A percentile compares a stretch with the other conserved stretches of the same genome.
These are phyloP conservation scores for Phyllopteryx taeniolatus DNA, from an alignment of 2,113 vertebrate genomes.

Conservation along the genomic window DNA sequence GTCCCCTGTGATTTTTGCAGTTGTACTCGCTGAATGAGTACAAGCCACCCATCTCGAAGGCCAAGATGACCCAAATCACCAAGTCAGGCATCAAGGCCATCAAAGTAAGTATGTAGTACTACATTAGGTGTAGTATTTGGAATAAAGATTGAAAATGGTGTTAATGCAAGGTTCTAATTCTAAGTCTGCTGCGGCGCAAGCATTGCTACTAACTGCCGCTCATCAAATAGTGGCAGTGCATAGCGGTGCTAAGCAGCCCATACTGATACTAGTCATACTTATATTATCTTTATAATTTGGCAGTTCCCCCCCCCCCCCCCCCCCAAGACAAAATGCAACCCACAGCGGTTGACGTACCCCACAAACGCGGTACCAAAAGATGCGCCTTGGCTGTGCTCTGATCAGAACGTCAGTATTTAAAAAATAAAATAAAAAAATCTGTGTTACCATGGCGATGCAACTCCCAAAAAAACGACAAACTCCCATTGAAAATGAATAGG, in stretches of 20 bases:
- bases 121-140: constrained; percentile 33
- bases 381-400: not conserved
- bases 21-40: constrained; percentile 98
- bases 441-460: no score
- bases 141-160: constrained; percentile 14
- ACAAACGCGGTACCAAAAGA: not conserved
- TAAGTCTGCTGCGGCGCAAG: not conserved
- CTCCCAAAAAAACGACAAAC: no score
- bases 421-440: no score
- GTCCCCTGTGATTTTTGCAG: constrained; percentile 66
- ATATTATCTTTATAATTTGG: not conserved
- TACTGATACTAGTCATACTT: not conserved
- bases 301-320: not conserved
- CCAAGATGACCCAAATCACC: constrained; percentile 99
- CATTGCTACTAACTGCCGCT: not conserved
- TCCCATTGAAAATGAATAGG: no score
- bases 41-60: constrained; percentile 99
- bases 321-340: not conserved
- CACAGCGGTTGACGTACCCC: not conserved
- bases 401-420: not conserved
- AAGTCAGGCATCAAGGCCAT: constrained; percentile 99
- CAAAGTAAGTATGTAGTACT: constrained; percentile 91
- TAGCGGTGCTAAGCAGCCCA: not conserved
- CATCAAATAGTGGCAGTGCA: not conserved
- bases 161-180: not conserved